phyloP scores from a whole-genome alignment of 2,797 vertebrate genomes.

The Crypturellus tataupa region DNA sequence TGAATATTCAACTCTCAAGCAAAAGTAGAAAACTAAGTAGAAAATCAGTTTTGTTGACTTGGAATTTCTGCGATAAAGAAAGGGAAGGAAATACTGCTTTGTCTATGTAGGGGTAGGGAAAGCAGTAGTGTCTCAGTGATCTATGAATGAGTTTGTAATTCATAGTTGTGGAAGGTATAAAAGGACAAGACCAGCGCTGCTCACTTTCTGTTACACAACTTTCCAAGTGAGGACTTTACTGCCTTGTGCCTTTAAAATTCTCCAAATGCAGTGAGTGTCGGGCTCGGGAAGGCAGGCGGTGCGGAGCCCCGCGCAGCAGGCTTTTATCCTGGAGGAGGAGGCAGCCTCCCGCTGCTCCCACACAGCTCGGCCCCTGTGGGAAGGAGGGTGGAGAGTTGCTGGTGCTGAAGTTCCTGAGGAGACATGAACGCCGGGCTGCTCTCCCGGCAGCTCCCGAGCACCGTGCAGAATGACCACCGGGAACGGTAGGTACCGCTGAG shows the following conservation, averaged over 20 bases:
- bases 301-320: slow-evolving; percentile 44
- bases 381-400: slow-evolving; percentile 71
- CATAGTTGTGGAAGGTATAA: background rate
- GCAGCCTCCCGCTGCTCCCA: slow-evolving; percentile 59
- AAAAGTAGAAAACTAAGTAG: background rate
- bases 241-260: background rate
- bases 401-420: slow-evolving; percentile 37
- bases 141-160: background rate
- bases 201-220: background rate
- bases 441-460: too few species aligned
- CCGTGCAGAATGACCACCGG: slow-evolving; percentile 84
- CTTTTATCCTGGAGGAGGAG: slow-evolving; percentile 87
- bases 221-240: background rate
- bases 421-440: too few species aligned
- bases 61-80: background rate
- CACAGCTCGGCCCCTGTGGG: too few species aligned
- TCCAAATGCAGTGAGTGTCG: background rate
- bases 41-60: background rate
- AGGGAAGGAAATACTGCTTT: background rate
- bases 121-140: background rate
- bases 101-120: background rate
- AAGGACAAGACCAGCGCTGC: background rate
- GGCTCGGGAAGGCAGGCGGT: background rate
- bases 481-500: slow-evolving; percentile 85
- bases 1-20: background rate